Evolutionary conservation across 2,888 invertebrate species (phyloP).

Genomic region (Andrena praecox): DNA sequence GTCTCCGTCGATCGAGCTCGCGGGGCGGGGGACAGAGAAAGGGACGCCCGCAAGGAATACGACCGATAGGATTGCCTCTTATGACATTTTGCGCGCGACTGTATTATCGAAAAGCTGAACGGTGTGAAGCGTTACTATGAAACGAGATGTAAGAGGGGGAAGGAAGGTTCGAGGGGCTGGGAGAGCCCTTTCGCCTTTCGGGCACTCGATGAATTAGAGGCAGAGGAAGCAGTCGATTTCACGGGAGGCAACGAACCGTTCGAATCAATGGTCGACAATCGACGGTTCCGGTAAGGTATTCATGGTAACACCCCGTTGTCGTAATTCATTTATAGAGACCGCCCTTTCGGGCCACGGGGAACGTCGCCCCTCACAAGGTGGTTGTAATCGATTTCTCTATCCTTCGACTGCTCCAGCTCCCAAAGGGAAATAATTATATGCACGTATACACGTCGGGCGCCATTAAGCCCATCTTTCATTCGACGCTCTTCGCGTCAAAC

Average conservation of each 20-base stretch:
- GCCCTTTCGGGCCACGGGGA: slow-evolving; percentile 24
- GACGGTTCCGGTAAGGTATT: slow-evolving; percentile 42
- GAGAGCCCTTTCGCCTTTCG: slow-evolving; percentile 20
- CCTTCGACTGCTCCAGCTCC: not conserved
- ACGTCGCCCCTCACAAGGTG: slow-evolving; percentile 8
- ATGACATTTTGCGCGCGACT: not conserved
- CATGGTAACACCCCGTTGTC: slow-evolving; percentile 32
- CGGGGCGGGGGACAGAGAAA: too few species aligned
- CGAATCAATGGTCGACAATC: slow-evolving; percentile 65
- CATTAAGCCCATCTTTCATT: not conserved
- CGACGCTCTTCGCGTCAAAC: not conserved
- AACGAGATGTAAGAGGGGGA: not conserved
- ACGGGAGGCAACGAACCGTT: slow-evolving; percentile 51
- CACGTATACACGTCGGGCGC: not conserved
- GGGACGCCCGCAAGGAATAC: not conserved
- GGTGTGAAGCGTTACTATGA: too few species aligned
- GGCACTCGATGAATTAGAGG: slow-evolving; percentile 26
- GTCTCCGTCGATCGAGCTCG: slow-evolving; percentile 11
- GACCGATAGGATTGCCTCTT: not conserved
- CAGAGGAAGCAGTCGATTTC: slow-evolving; percentile 40
- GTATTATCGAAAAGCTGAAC: too few species aligned
- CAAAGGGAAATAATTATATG: slow-evolving; percentile 20
- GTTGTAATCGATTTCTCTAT: slow-evolving; percentile 46
- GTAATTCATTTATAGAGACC: slow-evolving; percentile 62
- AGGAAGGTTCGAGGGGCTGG: not conserved